Evolutionary conservation across 2,888 invertebrate genomes (phyloP), one percentile per base, ranked within the genome.

Genomic region (Leptopilina syphax): DNA sequence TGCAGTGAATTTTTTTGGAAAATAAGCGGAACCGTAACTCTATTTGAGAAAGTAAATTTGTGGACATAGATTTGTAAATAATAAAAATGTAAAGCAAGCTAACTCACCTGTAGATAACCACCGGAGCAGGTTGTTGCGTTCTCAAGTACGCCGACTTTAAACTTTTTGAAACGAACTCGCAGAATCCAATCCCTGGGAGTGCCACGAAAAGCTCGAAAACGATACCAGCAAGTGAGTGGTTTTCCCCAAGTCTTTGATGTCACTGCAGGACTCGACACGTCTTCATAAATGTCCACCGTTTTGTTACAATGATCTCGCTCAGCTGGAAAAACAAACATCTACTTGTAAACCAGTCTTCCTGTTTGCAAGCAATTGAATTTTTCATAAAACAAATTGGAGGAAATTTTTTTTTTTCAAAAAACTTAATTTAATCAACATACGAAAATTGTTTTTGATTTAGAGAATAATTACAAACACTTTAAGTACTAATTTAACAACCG

Each of bases 251-350:
- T 97, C 85, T 95, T 95, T 60, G 95, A 93, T 65, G 95, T 97
- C 91, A 98, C 96, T 85, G 96, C 96, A 47, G 98, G 98, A 84
- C 96, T 97, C 27, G 96, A 95, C 70, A 98, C 97, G 90, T 97
- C 97, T 90, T 98, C 97, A 92, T 97, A 97, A 84, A 98, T 97
- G 90, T 97, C 97, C 86, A 98, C 97, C 12, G 98, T 98, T 92
- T 97, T 97, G 93, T 98, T 98, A 93, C 98, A 98, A 91, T 97
- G 97, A 92, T 97, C 97, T 87, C 96, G 94, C 91, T 95, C 95
- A 79, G 94, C 94, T 91, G 85, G 87, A 89, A 57, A 77, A 77
- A 80, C 83, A 44, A 78, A n/a, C 3, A 1, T 1, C 13, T 7
- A 76, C 24, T 7, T 8, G 8, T 44, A 44, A 44, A 44, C 34